phyloP scores from a whole-genome alignment of 2,888 invertebrate species.

The Cremastinae sp. region DNA sequence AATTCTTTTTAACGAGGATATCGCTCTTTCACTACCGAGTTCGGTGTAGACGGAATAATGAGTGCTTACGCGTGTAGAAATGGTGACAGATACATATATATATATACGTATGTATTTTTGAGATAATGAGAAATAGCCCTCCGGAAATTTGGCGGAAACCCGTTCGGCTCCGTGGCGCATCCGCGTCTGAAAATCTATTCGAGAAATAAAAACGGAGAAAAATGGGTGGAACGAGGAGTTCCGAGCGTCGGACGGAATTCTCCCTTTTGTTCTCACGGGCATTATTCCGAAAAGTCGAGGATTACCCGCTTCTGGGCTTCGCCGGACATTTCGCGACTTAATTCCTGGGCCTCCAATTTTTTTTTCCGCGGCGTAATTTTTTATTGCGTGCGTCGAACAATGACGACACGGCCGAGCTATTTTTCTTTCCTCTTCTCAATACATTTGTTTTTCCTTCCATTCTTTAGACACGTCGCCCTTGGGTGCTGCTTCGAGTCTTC shows the following conservation, averaged over 20 bases:
- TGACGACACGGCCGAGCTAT: conserved; percentile 31
- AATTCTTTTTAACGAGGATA: no score
- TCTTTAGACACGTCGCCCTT: conserved; percentile 10
- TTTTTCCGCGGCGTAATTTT: conserved; percentile 12
- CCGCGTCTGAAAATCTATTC: conserved; percentile 25
- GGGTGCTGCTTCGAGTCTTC: conserved; percentile 2
- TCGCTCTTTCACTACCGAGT: no score
- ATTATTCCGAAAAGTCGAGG: conserved; percentile 50
- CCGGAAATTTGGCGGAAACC: conserved; percentile 38
- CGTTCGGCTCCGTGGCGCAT: conserved; percentile 45
- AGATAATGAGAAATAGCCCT: conserved; percentile 44
- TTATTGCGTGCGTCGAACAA: conserved; percentile 49
- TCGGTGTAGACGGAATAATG: no score
- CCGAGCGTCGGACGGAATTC: conserved; percentile 28
- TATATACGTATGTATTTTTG: conserved; percentile 18
- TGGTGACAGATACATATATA: neutral
- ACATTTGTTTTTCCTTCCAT: neutral
- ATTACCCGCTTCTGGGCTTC: conserved; percentile 7
- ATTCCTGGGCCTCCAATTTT: conserved; percentile 31
- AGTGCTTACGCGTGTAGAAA: neutral
- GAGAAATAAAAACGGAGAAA: conserved; percentile 19
- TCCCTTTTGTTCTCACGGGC: conserved; percentile 51
- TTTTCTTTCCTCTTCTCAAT: conserved; percentile 13
- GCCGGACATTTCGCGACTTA: conserved; percentile 24
- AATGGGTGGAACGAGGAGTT: neutral